Evolutionary conservation across 1,140 invertebrate genomes (phyloP), one percentile per base, ranked within the genome.

Genomic region (Archivesica marissinica): DNA sequence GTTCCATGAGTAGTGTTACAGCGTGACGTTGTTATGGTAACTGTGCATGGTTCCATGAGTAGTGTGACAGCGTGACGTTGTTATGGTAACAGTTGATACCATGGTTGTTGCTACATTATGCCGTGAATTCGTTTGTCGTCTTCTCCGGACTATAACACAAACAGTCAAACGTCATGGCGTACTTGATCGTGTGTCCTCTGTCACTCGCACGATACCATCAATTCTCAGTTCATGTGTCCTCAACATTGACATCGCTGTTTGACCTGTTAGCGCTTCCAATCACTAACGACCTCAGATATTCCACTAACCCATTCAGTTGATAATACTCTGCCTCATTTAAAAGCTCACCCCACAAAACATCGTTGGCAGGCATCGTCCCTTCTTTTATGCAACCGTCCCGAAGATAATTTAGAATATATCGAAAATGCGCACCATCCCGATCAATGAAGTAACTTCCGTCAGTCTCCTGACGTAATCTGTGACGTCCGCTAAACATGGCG

Each of bases 371-470:
- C 28, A 93, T 78, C 1, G 91, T 92, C 0, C 92, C 92, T 61
- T 93, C 92, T 68, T 91, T 92, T 39, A 93, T 86, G 28, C 90
- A 89, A 0, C 92, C 91, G 74, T 93, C 92, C 41, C 92, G 84
- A 13, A 93, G 77, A 68, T 90, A 93, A 81, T 93, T 93, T 13
- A 93, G 82, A 47, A 92, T 92, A 72, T 93, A 90, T 11, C 92
- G 88, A 85, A 94, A 94, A 83, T 93, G 92, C 3, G 89, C 90
- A 39, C 93, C 93, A 52, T 93, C 90, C 68, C 91, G 74, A 83
- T 94, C 93, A 33, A 92, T 92, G 85, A 93, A 92, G 70, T 90
- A 92, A 78, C 90, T 91, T 76, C 92, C 92, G 75, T 91, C 90
- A 64, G 56, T 47, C 50, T 93, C 91, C 54, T 86, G 87, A 56